phyloP scores from a whole-genome alignment of 2,113 vertebrate genomes.

The Pseudonaja textilis region DNA sequence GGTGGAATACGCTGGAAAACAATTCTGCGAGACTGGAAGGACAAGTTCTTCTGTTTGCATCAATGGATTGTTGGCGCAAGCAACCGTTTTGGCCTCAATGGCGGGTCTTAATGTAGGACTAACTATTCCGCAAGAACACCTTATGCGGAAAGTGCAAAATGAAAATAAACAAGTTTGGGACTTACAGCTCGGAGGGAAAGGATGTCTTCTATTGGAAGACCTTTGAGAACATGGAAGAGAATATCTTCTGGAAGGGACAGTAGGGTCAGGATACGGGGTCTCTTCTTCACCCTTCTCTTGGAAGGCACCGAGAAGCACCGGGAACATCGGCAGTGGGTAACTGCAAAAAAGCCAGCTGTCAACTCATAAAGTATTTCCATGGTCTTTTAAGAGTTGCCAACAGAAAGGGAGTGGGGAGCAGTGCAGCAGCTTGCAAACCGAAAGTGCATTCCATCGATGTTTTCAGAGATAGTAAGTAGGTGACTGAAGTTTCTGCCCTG shows the following conservation, averaged over 20 bases:
- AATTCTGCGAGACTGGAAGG: not conserved
- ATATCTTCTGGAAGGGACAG: conserved; percentile 90
- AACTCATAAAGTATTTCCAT: no score
- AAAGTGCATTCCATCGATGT: no score
- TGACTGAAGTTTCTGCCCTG: no score
- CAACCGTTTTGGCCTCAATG: not conserved
- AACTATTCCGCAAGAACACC: no score
- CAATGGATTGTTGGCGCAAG: not conserved
- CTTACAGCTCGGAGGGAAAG: conserved; percentile 90
- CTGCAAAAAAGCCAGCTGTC: conserved; percentile 45
- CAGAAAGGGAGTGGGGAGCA: no score
- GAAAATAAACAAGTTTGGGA: not conserved
- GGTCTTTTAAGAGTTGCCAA: no score
- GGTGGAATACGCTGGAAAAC: not conserved
- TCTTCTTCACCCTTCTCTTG: conserved; percentile 81
- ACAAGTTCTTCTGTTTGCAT: not conserved
- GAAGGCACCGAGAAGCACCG: conserved; percentile 87
- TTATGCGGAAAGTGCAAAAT: not conserved
- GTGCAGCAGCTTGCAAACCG: no score
- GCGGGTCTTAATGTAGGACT: not conserved
- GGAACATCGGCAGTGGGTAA: conserved; percentile 89
- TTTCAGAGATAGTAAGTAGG: no score
- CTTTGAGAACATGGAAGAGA: conserved; percentile 88
- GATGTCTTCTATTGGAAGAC: conserved; percentile 89
- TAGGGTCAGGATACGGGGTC: conserved; percentile 76